A percentile compares a stretch with the other conserved stretches of the same genome.
Evolutionary conservation across 2,113 vertebrate species (phyloP).

Genomic region (Etheostoma cragini): DNA sequence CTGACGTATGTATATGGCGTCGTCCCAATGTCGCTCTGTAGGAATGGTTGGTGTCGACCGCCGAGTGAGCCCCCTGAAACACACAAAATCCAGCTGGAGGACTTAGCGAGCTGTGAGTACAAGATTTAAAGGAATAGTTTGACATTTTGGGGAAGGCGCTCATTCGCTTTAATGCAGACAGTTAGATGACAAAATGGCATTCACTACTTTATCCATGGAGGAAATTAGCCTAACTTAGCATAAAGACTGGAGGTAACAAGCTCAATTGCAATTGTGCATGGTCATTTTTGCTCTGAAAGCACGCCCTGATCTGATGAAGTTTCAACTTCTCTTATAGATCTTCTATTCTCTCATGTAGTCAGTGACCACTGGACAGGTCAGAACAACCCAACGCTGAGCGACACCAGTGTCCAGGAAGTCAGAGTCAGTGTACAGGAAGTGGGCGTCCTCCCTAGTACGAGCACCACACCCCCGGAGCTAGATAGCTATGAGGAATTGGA

Average conservation of each 20-base stretch:
- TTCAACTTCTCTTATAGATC: slow-evolving; percentile 84
- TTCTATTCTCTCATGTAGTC: slow-evolving; percentile 86
- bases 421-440: slow-evolving; percentile 79
- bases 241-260: background rate
- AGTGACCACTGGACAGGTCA: slow-evolving; percentile 87
- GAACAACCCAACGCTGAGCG: slow-evolving; percentile 69
- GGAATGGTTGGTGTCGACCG: slow-evolving; percentile 85
- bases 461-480: slow-evolving; percentile 48
- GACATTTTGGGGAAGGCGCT: background rate
- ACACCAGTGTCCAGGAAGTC: slow-evolving; percentile 78
- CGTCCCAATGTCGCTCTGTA: slow-evolving; percentile 89
- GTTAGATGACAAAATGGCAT: background rate
- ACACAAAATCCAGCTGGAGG: slow-evolving; percentile 81
- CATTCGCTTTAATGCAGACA: background rate
- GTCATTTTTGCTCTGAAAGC: slow-evolving; percentile 27
- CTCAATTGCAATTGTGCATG: background rate
- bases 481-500: slow-evolving; percentile 54
- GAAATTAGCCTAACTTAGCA: background rate
- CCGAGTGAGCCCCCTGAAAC: slow-evolving; percentile 80
- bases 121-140: background rate
- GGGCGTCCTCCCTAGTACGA: slow-evolving; percentile 77
- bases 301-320: slow-evolving; percentile 73
- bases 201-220: background rate
- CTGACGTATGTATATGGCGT: slow-evolving; percentile 89
- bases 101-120: slow-evolving; percentile 87